These are phyloP conservation scores for Calcarius ornatus DNA, from an alignment of 2,113 vertebrate species.

Conservation along the genomic window DNA sequence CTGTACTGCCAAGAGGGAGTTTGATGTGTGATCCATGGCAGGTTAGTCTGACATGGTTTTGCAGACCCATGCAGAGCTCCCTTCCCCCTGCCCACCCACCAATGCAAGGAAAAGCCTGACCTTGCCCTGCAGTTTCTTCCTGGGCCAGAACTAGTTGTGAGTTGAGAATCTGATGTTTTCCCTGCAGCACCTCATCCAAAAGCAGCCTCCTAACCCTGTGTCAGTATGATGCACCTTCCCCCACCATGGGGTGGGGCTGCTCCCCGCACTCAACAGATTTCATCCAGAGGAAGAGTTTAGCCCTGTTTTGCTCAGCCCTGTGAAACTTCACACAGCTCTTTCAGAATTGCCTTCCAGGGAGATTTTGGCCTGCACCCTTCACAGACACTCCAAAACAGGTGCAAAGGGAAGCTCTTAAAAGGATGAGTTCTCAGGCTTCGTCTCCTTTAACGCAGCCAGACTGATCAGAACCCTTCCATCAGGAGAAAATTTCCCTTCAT, in stretches of 20 bases:
- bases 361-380: background rate
- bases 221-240: background rate
- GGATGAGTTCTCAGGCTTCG: background rate
- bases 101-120: background rate
- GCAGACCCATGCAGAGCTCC: background rate
- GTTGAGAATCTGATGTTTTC: background rate
- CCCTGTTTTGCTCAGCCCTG: background rate
- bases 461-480: background rate
- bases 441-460: fast-evolving
- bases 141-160: background rate
- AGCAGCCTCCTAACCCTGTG: background rate
- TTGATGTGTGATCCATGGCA: background rate
- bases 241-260: fast-evolving
- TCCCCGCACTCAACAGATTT: background rate
- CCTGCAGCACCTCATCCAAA: background rate
- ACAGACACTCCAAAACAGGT: background rate
- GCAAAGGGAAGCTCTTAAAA: background rate
- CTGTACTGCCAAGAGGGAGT: background rate
- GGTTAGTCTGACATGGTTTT: background rate
- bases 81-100: fast-evolving
- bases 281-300: background rate
- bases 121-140: background rate
- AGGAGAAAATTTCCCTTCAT: background rate
- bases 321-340: background rate
- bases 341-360: background rate